Evolutionary conservation across 2,888 invertebrate genomes (phyloP).

Genomic region (Acleris holmiana): DNA sequence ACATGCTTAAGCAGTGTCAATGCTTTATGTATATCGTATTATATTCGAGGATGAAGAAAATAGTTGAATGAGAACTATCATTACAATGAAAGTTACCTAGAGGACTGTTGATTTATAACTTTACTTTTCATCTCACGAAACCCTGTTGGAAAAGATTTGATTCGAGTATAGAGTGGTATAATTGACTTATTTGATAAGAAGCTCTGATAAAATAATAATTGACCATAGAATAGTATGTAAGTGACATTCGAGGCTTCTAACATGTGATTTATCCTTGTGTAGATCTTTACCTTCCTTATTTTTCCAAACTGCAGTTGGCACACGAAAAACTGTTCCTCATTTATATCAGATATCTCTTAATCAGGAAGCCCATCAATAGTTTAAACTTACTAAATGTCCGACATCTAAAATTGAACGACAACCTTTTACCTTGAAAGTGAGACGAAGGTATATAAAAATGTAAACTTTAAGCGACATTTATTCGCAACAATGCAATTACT

Average conservation of each 20-base stretch:
- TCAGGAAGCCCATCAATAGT: neutral
- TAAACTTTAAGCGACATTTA: too few relatives aligned
- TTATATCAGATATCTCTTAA: neutral
- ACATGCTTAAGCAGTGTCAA: slow-evolving; percentile 17
- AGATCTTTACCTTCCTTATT: neutral
- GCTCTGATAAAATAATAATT: slow-evolving; percentile 60
- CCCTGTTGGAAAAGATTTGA: slow-evolving; percentile 58
- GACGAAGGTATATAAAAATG: slow-evolving; percentile 57
- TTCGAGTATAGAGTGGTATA: slow-evolving; percentile 49
- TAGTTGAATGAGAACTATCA: neutral
- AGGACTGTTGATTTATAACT: slow-evolving; percentile 21
- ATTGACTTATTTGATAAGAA: slow-evolving; percentile 63
- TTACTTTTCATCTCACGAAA: slow-evolving; percentile 41
- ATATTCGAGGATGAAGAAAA: neutral
- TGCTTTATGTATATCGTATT: neutral
- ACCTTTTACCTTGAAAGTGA: slow-evolving; percentile 74
- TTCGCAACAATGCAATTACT: too few relatives aligned
- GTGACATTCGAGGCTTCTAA: slow-evolving; percentile 6
- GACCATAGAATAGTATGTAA: slow-evolving; percentile 19
- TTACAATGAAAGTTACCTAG: neutral
- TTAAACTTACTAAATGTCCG: neutral
- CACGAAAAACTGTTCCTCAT: neutral
- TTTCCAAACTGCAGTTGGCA: slow-evolving; percentile 10
- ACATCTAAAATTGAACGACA: slow-evolving; percentile 52
- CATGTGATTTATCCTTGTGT: neutral